phyloP scores from a whole-genome alignment of 2,113 vertebrate species.

The Atractosteus spatula region DNA sequence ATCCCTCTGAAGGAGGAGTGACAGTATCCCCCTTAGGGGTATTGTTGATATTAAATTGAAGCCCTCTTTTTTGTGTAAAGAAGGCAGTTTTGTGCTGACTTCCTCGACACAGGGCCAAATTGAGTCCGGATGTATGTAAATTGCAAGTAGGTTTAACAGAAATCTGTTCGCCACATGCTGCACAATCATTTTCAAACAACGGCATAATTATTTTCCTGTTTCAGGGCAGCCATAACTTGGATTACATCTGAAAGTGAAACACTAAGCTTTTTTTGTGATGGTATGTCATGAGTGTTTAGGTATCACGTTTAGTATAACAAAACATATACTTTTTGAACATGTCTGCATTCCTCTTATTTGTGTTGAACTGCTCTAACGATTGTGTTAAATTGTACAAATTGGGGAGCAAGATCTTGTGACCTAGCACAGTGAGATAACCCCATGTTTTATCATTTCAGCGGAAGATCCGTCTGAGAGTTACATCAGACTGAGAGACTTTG shows the following conservation, averaged over 20 bases:
- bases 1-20: constrained; percentile 11
- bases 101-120: constrained; percentile 32
- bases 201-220: constrained; percentile 39
- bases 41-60: constrained; percentile 20
- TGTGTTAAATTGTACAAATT: too few relatives aligned
- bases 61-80: constrained; percentile 1
- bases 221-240: constrained; percentile 11
- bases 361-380: background rate
- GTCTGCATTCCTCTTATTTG: background rate
- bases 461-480: constrained; percentile 97
- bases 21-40: constrained; percentile 7
- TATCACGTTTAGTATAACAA: too few relatives aligned
- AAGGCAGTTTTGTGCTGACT: constrained; percentile 7
- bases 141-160: constrained; percentile 39
- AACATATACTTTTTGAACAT: background rate
- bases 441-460: constrained; percentile 52
- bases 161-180: constrained; percentile 50
- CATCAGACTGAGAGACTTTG: constrained; percentile 92
- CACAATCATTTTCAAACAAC: constrained; percentile 37
- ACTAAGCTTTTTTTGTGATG: background rate
- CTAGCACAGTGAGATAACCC: too few relatives aligned
- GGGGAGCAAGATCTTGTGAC: too few relatives aligned
- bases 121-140: constrained; percentile 42
- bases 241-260: constrained; percentile 30
- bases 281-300: background rate